Percentiles rank a stretch among this genome's conserved stretches.
These are phyloP conservation scores for Stratiomys singularior DNA, from an alignment of 2,888 invertebrate species.

Conservation along the genomic window DNA sequence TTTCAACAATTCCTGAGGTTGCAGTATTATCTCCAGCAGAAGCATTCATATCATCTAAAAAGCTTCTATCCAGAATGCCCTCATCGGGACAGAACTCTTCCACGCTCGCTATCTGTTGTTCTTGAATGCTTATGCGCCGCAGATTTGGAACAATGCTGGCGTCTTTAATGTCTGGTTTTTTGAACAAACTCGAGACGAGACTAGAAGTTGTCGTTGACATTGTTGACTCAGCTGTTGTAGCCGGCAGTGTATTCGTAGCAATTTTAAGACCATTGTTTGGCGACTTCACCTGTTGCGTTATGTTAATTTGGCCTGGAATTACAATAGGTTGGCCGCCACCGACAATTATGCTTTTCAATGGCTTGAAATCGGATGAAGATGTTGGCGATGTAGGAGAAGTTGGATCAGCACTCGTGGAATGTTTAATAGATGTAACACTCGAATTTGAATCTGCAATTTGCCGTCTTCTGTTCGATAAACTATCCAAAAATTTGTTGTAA, in stretches of 20 bases:
- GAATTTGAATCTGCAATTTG: conserved; percentile 76
- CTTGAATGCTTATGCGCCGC: conserved; percentile 21
- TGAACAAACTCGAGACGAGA: conserved; percentile 45
- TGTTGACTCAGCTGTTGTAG: background rate
- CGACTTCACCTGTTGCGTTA: conserved; percentile 47
- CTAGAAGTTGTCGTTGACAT: conserved; percentile 32
- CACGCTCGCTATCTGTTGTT: conserved; percentile 66
- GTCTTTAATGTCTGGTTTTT: conserved; percentile 48
- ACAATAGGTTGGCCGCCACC: conserved; percentile 55
- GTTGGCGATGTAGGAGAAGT: conserved; percentile 14
- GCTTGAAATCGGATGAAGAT: conserved; percentile 41
- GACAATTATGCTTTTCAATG: conserved; percentile 54
- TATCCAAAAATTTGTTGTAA: conserved; percentile 79
- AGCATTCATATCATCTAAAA: conserved; percentile 74
- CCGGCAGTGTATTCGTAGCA: background rate
- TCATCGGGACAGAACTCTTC: conserved; percentile 81
- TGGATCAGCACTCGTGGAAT: conserved; percentile 63
- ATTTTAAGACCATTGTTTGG: conserved; percentile 1
- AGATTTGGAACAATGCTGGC: conserved; percentile 11
- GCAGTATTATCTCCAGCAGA: conserved; percentile 53
- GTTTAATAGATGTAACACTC: conserved; percentile 65
- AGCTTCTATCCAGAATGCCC: conserved; percentile 79
- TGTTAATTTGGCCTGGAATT: conserved; percentile 51
- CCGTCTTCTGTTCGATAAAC: conserved; percentile 77
- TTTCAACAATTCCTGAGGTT: background rate